Conservation (phyloP, 1,140 invertebrate species). For the Epicauta chinensis region DNA sequence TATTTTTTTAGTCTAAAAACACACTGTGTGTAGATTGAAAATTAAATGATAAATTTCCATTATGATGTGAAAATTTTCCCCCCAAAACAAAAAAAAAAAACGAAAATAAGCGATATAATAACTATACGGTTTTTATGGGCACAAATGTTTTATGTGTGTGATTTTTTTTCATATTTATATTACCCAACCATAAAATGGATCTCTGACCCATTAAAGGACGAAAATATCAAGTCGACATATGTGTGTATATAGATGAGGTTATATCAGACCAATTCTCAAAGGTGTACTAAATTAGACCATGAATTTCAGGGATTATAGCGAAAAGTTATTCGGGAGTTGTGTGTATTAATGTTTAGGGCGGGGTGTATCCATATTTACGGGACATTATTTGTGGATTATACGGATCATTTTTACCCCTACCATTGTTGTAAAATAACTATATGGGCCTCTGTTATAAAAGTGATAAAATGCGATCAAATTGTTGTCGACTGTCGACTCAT, state of each 20-base stretch:
- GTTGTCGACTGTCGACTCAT: no score
- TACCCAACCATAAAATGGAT: not conserved
- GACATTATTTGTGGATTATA: slow-evolving; percentile 18
- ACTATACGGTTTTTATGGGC: no score
- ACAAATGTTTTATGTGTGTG: slow-evolving; percentile 6
- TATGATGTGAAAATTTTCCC: no score
- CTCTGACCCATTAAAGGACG: slow-evolving; percentile 17
- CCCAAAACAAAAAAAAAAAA: no score
- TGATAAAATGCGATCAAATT: not conserved
- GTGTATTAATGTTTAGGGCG: slow-evolving; percentile 16
- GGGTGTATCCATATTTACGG: slow-evolving; percentile 15
- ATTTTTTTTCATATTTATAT: slow-evolving; percentile 15
- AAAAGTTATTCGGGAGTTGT: slow-evolving; percentile 8
- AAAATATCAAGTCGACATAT: slow-evolving; percentile 13
- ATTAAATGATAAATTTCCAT: no score
- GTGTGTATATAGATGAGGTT: not conserved
- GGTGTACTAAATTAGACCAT: slow-evolving; percentile 17
- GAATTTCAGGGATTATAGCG: slow-evolving; percentile 14
- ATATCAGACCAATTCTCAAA: slow-evolving; percentile 15
- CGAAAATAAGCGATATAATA: no score
- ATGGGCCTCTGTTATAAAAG: not conserved
- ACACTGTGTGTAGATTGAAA: not conserved
- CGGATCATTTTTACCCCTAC: slow-evolving; percentile 14
- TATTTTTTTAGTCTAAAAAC: no score
- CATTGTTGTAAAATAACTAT: not conserved